Evolutionary conservation across 2,888 invertebrate species (phyloP), one percentile per base, ranked within the genome.

Genomic region (Brenthis hecate): DNA sequence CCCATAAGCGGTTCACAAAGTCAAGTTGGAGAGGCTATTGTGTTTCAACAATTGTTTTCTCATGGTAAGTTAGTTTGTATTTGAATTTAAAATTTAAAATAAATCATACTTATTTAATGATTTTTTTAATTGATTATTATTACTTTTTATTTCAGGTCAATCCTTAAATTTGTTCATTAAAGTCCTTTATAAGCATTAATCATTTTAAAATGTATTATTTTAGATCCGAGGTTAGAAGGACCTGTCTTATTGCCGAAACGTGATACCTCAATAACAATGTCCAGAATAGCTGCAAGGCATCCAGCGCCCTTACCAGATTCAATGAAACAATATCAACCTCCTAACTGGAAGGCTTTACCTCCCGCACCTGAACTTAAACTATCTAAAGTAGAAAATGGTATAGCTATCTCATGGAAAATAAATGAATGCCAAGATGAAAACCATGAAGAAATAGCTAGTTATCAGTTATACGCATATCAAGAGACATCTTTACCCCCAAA

Each of bases 361-460:
- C 97, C 98, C 0, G 95, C 96, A 68, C 98, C 98, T 0, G 95
- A 95, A 73, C 94, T 98, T 43, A 96, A 96, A 81, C 95, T 98
- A 63, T 95, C 96, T 5, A 96, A 96, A 89, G 96, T 96, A 4
- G 94, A 95, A 70, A 95, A 95, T 79, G 97, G 97, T 83, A 98
- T 99, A 78, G 97, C 98, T 11, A 94, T 99, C 70, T 98, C 98
- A 0, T 99, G 98, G 98, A 97, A 96, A 78, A 96, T 98, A 94
- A 94, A 94, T 11, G 94, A 94, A 56, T 93, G 94, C 73, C 89
- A 95, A 36, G 8, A 36, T 6, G 1, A 36, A 36, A 8, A 36
- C 6, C 8, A 6, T 8, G 8, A 36, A 36, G 36, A 6, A 36
- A 36, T 36, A 6, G 95, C 95, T 0, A 8, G 36, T 36, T 36